Evolutionary conservation across 2,888 invertebrate genomes (phyloP).

Genomic region (Mantis religiosa): DNA sequence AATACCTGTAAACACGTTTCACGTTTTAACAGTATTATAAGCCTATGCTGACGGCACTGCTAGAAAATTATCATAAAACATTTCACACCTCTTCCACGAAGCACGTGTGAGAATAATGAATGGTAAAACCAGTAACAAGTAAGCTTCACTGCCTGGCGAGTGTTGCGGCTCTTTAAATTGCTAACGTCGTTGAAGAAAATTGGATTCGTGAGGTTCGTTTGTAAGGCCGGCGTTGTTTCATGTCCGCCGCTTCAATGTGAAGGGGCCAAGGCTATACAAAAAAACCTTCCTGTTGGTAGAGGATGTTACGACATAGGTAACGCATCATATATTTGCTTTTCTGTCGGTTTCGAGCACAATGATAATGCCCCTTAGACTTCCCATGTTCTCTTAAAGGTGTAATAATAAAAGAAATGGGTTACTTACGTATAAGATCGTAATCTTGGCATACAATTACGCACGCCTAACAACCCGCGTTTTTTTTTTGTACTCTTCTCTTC

Average conservation of each 20-base stretch:
- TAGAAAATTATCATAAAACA: not conserved
- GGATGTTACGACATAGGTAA: not conserved
- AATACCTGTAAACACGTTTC: too few relatives aligned
- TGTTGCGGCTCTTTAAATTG: not conserved
- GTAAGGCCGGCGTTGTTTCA: not conserved
- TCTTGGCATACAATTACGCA: not conserved
- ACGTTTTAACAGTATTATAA: not conserved
- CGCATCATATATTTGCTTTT: not conserved
- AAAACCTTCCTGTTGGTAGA: not conserved
- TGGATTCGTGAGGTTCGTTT: constrained; percentile 8
- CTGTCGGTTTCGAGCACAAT: not conserved
- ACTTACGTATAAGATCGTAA: not conserved
- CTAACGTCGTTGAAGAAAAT: constrained; percentile 12
- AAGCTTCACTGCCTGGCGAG: not conserved
- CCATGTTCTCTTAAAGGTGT: not conserved
- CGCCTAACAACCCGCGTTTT: not conserved
- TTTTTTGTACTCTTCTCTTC: not conserved
- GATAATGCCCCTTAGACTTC: not conserved
- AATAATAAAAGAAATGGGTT: not conserved
- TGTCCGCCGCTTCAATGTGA: not conserved
- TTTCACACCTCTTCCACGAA: not conserved
- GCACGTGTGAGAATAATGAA: not conserved
- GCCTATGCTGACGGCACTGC: not conserved
- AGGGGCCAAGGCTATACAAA: constrained; percentile 8
- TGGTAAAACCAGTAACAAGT: not conserved